Percentiles rank a stretch among this genome's conserved stretches.
Conservation (phyloP, 2,888 invertebrate genomes). For the Phymatocera aterrima region DNA sequence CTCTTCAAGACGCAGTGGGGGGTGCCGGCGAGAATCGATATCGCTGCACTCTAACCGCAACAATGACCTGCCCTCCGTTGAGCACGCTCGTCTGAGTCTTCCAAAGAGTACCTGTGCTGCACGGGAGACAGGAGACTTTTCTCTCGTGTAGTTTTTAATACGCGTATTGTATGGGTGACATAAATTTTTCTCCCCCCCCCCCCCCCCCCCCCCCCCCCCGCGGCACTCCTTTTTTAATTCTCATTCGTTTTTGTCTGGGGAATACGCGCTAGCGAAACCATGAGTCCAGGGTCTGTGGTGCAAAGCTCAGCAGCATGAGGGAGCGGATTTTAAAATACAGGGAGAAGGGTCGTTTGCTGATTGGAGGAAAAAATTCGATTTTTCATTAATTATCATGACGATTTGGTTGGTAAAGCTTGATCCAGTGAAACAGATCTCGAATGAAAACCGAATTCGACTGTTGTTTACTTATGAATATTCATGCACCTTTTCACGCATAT, state of each 20-base stretch:
- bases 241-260: neutral
- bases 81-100: slow-evolving; percentile 35
- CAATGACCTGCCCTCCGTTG: slow-evolving; percentile 39
- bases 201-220: no score
- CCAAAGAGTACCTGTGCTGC: slow-evolving; percentile 36
- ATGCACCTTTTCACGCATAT: neutral
- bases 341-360: neutral
- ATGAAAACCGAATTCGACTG: neutral
- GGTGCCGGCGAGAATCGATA: slow-evolving; percentile 25
- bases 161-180: no score
- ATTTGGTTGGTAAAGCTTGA: neutral
- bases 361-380: neutral
- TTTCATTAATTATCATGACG: neutral
- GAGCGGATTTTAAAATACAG: neutral
- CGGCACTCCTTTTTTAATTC: no score
- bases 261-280: neutral
- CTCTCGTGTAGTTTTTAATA: no score
- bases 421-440: neutral
- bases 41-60: slow-evolving; percentile 42
- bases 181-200: no score
- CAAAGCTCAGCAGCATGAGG: no score
- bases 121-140: neutral
- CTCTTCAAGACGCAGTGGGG: slow-evolving; percentile 30
- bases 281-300: neutral
- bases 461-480: neutral